Percentiles rank a stretch among this genome's conserved stretches.
Conservation (phyloP, 2,888 invertebrate species). For the Pseudolycoriella hygida region DNA sequence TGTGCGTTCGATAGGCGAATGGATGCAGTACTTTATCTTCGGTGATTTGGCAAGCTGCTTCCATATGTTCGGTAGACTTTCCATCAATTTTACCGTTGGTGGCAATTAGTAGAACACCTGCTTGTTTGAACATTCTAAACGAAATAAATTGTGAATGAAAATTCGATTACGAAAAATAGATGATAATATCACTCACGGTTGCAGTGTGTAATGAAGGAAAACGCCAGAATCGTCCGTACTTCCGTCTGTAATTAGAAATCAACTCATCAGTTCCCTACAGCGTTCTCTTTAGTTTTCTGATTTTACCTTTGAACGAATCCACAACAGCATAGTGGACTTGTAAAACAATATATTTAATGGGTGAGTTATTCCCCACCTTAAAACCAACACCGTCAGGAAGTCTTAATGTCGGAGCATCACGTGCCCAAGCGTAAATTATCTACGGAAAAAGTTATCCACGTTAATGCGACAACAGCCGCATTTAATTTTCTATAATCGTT, state of each 20-base stretch:
- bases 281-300: not conserved
- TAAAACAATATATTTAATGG: slow-evolving; percentile 75
- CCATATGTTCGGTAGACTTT: slow-evolving; percentile 62
- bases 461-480: too few relatives aligned
- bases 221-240: slow-evolving; percentile 74
- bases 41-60: slow-evolving; percentile 65
- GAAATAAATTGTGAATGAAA: slow-evolving; percentile 4
- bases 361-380: slow-evolving; percentile 67
- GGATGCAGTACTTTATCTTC: slow-evolving; percentile 79
- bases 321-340: slow-evolving; percentile 78
- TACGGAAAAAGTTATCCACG: slow-evolving; percentile 20
- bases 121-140: slow-evolving; percentile 62
- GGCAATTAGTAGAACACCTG: slow-evolving; percentile 80
- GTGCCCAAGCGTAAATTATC: slow-evolving; percentile 90
- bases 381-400: slow-evolving; percentile 83
- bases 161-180: slow-evolving; percentile 1
- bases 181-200: slow-evolving; percentile 38
- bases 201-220: slow-evolving; percentile 56
- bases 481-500: too few relatives aligned
- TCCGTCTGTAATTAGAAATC: slow-evolving; percentile 34
- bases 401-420: slow-evolving; percentile 66
- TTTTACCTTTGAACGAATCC: slow-evolving; percentile 39
- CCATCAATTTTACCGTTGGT: slow-evolving; percentile 68
- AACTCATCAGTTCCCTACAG: slow-evolving; percentile 1
- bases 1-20: slow-evolving; percentile 89